A percentile compares a stretch with the other conserved stretches of the same genome.
Conservation (phyloP, 1,140 invertebrate genomes). For the Heliconius melpomene region DNA sequence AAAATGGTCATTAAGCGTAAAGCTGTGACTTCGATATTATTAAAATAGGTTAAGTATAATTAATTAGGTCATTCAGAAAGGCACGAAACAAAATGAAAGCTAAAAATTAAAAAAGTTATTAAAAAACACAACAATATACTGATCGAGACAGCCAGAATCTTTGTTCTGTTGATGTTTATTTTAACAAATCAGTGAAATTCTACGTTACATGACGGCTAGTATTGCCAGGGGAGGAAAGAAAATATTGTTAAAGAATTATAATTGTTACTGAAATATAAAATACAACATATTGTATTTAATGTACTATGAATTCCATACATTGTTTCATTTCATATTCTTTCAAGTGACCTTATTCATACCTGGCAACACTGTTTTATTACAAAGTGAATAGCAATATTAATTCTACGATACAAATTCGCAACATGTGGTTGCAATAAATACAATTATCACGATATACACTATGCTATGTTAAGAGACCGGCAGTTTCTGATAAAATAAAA, state of each 20-base stretch:
- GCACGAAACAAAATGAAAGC: conserved; percentile 23
- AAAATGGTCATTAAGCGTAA: conserved; percentile 24
- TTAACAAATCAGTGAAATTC: neutral
- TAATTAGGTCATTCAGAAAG: conserved; percentile 23
- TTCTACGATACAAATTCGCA: conserved; percentile 28
- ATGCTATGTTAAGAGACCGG: conserved; percentile 17
- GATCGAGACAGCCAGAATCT: conserved; percentile 24
- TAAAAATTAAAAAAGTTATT: conserved; percentile 12
- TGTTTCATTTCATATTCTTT: neutral
- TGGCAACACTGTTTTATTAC: conserved; percentile 7
- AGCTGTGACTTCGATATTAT: conserved; percentile 23
- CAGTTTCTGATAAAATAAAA: neutral
- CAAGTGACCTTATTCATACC: neutral
- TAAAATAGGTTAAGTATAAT: conserved; percentile 19
- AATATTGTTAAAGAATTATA: neutral
- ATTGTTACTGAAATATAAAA: neutral
- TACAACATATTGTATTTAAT: neutral
- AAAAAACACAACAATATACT: conserved; percentile 30
- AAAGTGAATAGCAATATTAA: conserved; percentile 35
- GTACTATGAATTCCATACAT: neutral
- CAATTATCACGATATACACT: conserved; percentile 43
- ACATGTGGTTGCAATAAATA: conserved; percentile 50
- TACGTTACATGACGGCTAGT: neutral
- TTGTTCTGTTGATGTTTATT: neutral
- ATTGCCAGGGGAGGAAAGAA: neutral